Percentiles rank a stretch among this genome's conserved stretches.
These are phyloP conservation scores for Drosophila suboccidentalis DNA, from an alignment of 2,888 invertebrate species.

Conservation along the genomic window DNA sequence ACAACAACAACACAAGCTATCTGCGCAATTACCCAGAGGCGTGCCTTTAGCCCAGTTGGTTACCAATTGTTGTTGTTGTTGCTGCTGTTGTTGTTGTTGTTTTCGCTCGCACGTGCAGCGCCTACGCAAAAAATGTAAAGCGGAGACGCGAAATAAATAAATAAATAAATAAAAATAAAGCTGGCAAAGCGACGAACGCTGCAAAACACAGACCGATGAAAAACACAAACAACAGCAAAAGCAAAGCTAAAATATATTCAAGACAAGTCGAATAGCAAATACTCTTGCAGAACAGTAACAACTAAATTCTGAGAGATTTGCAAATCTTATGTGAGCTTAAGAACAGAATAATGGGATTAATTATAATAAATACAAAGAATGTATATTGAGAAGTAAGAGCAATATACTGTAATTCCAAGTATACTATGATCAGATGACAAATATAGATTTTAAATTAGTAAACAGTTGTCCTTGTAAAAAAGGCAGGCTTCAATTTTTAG, in stretches of 20 bases:
- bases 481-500: too few relatives aligned
- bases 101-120: constrained; percentile 66
- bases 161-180: constrained; percentile 13
- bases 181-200: constrained; percentile 23
- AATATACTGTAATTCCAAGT: too few relatives aligned
- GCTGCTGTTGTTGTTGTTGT: constrained; percentile 25
- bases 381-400: too few relatives aligned
- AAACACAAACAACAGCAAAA: not conserved
- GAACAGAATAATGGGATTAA: not conserved
- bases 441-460: too few relatives aligned
- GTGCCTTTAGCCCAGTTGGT: constrained; percentile 40
- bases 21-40: constrained; percentile 63
- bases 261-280: constrained; percentile 3
- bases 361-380: not conserved
- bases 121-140: constrained; percentile 62
- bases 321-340: not conserved
- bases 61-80: constrained; percentile 21
- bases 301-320: not conserved
- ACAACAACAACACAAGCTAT: constrained; percentile 17
- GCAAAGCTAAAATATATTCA: not conserved
- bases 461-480: too few relatives aligned
- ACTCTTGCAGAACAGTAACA: constrained; percentile 9
- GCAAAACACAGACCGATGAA: constrained; percentile 7
- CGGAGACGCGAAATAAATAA: constrained; percentile 25
- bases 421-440: too few relatives aligned